phyloP scores from a whole-genome alignment of 2,113 vertebrate genomes.

The Morone saxatilis region DNA sequence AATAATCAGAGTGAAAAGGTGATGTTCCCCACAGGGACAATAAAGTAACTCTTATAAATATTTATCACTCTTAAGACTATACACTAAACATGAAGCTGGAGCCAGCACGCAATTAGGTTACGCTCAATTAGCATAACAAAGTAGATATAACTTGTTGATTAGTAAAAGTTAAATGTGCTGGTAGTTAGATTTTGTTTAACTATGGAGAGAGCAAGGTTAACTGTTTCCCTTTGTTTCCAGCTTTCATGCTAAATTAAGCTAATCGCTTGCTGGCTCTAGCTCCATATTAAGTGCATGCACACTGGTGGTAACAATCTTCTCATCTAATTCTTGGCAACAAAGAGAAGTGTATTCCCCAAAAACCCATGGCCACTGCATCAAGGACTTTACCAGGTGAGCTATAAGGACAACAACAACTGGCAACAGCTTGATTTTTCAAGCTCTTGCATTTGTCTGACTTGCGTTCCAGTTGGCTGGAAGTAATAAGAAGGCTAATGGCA shows the following conservation, averaged over 20 bases:
- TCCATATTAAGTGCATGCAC: neutral
- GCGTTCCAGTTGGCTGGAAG: conserved; percentile 10
- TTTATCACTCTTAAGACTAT: too few relatives aligned
- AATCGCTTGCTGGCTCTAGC: neutral
- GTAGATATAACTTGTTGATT: neutral
- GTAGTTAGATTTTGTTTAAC: too few relatives aligned
- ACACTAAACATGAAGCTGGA: too few relatives aligned
- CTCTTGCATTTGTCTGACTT: neutral
- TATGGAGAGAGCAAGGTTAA: too few relatives aligned
- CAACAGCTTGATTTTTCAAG: neutral
- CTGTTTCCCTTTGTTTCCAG: too few relatives aligned
- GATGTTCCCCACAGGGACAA: too few relatives aligned
- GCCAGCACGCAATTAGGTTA: neutral
- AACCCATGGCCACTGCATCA: neutral
- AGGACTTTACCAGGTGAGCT: too few relatives aligned
- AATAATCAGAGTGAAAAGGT: too few relatives aligned
- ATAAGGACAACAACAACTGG: neutral
- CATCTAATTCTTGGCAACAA: neutral
- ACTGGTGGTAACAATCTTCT: neutral
- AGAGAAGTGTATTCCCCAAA: neutral
- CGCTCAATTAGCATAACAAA: neutral
- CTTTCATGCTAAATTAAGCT: neutral
- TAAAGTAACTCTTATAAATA: too few relatives aligned
- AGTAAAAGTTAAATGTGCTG: neutral
- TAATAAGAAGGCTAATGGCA: conserved; percentile 14